Evolutionary conservation across 2,888 invertebrate genomes (phyloP), one percentile per base, ranked within the genome.

Genomic region (Conops quadrifasciatus): DNA sequence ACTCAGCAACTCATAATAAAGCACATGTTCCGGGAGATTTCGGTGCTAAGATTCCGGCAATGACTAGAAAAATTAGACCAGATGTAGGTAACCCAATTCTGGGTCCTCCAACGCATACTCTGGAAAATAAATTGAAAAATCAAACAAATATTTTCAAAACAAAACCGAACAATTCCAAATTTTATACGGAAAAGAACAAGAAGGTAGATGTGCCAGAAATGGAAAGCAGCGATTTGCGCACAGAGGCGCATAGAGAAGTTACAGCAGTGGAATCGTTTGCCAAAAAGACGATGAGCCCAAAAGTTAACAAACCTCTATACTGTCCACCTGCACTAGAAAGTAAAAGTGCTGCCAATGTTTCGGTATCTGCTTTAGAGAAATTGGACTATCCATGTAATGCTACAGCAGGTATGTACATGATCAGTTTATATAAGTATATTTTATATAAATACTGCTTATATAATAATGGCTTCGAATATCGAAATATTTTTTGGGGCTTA

Each of bases 371-470:
- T n/a, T 36, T 36, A 51, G 28, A 65, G 24, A 65, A 65, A n/a
- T n/a, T 15, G 30, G 11, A 11, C 1, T 51, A 65, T 49, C 16
- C 51, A 16, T 65, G 65, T 19, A 65, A 51, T 19, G 13, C 36
- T n/a, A 51, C 30, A 49, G 30, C 21, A 65, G 65, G 65, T 65
- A 65, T 49, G 15, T 24, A 43, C 3, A 2, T 56, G 56, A 11
- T 24, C n/a, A 28, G 11, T 24, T 28, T 51, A 13, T 26, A 56
- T 16, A 49, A 49, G 16, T 9, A 5, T 56, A 56, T 9, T 56
- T 21, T 5, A 7, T 26, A 24, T 21, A 56, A 56, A 56, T 15
- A 59, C 3, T 16, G 15, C 9, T 30, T 16, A 16, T 26, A 59
- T n/a, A 11, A 9, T 30, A 30, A 15, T 24, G 56, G 4, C 21